Conservation (phyloP, 2,888 invertebrate genomes). For the Cremastobaeus sp. region DNA sequence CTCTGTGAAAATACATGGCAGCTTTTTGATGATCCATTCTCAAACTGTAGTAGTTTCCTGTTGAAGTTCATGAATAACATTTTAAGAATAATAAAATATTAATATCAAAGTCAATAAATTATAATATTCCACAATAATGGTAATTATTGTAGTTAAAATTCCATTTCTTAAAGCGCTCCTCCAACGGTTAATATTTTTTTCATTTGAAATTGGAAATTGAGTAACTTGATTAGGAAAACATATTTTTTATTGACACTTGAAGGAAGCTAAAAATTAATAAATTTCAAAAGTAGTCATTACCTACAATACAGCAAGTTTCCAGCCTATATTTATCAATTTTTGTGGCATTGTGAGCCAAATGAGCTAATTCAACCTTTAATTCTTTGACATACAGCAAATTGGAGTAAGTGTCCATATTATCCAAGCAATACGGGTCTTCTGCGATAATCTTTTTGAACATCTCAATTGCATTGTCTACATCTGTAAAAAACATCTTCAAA, state of each 20-base stretch:
- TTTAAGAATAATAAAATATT: no score
- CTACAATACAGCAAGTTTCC: constrained; percentile 98
- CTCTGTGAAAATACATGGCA: constrained; percentile 97
- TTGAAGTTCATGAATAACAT: no score
- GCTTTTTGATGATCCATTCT: constrained; percentile 98
- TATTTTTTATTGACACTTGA: no score
- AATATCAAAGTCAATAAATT: no score
- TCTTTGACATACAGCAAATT: constrained; percentile 97
- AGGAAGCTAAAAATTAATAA: constrained; percentile 26
- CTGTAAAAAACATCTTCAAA: no score
- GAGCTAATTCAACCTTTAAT: constrained; percentile 92
- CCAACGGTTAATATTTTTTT: no score
- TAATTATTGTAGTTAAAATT: no score
- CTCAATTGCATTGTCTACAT: constrained; percentile 92
- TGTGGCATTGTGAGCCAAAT: constrained; percentile 94
- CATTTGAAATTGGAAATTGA: no score
- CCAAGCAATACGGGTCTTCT: constrained; percentile 94
- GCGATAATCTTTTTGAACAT: constrained; percentile 90
- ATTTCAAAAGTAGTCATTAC: constrained; percentile 78
- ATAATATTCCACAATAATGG: no score
- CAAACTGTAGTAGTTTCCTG: constrained; percentile 97
- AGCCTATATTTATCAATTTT: constrained; percentile 97
- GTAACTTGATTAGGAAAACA: no score
- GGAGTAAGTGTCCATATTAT: constrained; percentile 97
- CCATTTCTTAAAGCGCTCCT: no score